Percentiles rank a stretch among this genome's conserved stretches.
phyloP scores from a whole-genome alignment of 2,113 vertebrate genomes.

The Tupaia tana region DNA sequence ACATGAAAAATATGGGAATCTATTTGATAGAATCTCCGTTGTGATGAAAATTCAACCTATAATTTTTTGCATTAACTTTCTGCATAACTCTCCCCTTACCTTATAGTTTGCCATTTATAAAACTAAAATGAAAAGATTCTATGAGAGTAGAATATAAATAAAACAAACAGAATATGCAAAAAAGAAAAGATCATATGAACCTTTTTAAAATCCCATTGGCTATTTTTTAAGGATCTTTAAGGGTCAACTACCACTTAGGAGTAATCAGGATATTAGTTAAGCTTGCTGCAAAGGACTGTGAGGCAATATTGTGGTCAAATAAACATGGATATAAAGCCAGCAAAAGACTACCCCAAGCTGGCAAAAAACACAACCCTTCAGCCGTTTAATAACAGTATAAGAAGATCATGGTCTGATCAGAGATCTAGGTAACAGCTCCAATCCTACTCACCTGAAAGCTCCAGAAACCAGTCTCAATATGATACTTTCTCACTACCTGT shows the following conservation, averaged over 20 bases:
- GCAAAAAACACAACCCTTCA: neutral
- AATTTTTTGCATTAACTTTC: slow-evolving; percentile 28
- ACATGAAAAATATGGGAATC: neutral
- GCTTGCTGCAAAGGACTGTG: neutral
- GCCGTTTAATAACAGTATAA: neutral
- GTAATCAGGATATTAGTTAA: slow-evolving; percentile 1
- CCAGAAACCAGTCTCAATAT: neutral
- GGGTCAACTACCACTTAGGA: neutral
- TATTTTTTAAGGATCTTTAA: neutral
- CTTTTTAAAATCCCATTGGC: neutral
- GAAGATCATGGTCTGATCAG: neutral
- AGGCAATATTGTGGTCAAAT: neutral
- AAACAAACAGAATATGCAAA: neutral
- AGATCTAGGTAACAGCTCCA: neutral
- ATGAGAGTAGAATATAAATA: neutral
- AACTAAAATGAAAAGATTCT: slow-evolving; percentile 13
- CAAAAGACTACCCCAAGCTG: neutral
- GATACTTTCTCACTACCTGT: neutral
- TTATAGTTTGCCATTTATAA: neutral
- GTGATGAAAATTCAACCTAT: neutral
- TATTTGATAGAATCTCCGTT: neutral
- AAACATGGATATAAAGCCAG: neutral
- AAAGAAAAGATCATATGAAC: neutral
- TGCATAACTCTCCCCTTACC: neutral
- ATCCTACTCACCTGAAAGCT: neutral